Percentiles rank a stretch among this genome's conserved stretches.
Evolutionary conservation across 1,140 invertebrate genomes (phyloP).

Genomic region (Drosophila bifasciata): DNA sequence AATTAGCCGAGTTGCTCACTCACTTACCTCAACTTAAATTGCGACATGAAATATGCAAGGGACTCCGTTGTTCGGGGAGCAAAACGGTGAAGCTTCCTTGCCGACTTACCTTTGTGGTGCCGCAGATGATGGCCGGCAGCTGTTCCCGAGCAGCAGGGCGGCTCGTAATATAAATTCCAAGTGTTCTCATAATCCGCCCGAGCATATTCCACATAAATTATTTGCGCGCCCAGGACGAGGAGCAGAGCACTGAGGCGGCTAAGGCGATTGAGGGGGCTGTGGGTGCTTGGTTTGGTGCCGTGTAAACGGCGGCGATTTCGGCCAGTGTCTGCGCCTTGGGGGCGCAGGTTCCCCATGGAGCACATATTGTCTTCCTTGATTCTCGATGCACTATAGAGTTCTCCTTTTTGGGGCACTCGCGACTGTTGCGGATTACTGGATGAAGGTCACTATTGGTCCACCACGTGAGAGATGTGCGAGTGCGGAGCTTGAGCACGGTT

Average conservation of each 20-base stretch:
- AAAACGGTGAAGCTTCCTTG: too few species aligned
- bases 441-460: too few species aligned
- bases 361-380: constrained; percentile 40
- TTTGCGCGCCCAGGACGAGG: constrained; percentile 58
- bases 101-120: constrained; percentile 86
- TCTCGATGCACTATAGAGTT: constrained; percentile 10
- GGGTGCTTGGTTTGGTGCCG: too few species aligned
- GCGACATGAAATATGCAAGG: constrained; percentile 16
- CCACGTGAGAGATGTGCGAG: too few species aligned
- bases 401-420: too few species aligned
- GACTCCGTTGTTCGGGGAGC: neutral
- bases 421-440: too few species aligned
- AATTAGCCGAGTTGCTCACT: constrained; percentile 27
- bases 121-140: constrained; percentile 85
- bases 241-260: constrained; percentile 53
- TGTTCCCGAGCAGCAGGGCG: constrained; percentile 85
- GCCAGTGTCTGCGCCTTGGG: too few species aligned
- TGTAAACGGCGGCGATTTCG: too few species aligned
- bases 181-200: constrained; percentile 85
- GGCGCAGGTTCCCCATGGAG: constrained; percentile 34
- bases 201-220: constrained; percentile 77
- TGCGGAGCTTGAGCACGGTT: too few species aligned
- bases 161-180: constrained; percentile 87
- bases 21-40: constrained; percentile 31
- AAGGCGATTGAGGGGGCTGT: constrained; percentile 28